phyloP scores from a whole-genome alignment of 2,113 vertebrate species.

The Tyrannus savana region DNA sequence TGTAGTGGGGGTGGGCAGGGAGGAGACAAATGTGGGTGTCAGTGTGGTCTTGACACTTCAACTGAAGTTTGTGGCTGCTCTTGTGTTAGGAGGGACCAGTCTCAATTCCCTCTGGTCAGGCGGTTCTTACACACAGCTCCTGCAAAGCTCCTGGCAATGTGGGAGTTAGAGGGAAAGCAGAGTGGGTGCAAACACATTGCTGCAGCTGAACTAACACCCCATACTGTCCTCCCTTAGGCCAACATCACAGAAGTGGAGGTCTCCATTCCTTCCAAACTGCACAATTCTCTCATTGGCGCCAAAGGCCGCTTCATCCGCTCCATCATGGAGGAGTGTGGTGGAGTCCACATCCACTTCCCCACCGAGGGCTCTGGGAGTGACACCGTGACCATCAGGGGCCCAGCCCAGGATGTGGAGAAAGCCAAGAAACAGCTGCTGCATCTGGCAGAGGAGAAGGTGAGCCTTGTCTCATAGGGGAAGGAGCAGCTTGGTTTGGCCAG shows the following conservation, averaged over 20 bases:
- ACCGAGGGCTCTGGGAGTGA: constrained; percentile 96
- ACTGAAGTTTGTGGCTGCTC: neutral
- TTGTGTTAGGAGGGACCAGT: neutral
- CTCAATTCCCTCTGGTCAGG: neutral
- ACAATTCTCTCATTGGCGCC: constrained; percentile 96
- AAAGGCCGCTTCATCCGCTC: constrained; percentile 97
- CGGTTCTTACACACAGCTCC: neutral
- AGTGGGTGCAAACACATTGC: neutral
- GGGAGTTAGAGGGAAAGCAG: neutral
- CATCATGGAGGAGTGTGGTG: constrained; percentile 98
- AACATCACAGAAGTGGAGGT: constrained; percentile 95
- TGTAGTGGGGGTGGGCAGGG: neutral
- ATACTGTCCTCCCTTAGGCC: constrained; percentile 74
- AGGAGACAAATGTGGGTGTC: neutral
- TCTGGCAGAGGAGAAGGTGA: constrained; percentile 96
- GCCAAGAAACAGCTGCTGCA: constrained; percentile 95
- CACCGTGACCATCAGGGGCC: constrained; percentile 95
- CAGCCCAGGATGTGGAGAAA: constrained; percentile 93
- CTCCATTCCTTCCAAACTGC: constrained; percentile 94
- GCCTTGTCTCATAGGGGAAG: neutral
- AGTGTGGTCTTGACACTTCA: neutral
- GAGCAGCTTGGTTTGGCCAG: neutral
- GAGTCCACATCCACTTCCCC: constrained; percentile 98
- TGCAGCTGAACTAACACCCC: neutral
- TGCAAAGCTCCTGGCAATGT: neutral